Conservation (phyloP, 2,888 invertebrate species). For the Chrysomela aeneicollis region DNA sequence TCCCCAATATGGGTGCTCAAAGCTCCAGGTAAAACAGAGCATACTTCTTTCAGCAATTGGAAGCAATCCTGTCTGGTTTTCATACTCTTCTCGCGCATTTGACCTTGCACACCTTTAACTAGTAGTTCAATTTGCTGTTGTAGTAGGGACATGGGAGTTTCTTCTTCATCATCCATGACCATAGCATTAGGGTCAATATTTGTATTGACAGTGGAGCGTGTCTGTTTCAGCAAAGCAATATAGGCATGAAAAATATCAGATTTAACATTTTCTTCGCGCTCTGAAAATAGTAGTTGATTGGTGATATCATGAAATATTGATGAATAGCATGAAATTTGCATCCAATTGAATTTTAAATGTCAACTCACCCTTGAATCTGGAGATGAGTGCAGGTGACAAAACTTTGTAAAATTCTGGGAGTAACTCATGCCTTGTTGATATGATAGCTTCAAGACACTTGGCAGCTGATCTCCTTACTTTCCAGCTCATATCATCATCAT, state of each 20-base stretch:
- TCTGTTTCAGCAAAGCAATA: conserved; percentile 90
- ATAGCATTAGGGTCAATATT: conserved; percentile 74
- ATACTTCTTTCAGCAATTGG: conserved; percentile 87
- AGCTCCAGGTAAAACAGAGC: conserved; percentile 88
- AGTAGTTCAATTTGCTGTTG: conserved; percentile 75
- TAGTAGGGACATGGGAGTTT: conserved; percentile 71
- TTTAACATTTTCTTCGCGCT: conserved; percentile 98
- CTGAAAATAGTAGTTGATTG: conserved; percentile 61
- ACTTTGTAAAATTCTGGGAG: conserved; percentile 87
- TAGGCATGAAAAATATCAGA: conserved; percentile 98
- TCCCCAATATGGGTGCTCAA: conserved; percentile 77
- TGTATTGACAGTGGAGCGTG: conserved; percentile 74
- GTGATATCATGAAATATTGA: conserved; percentile 2
- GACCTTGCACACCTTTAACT: conserved; percentile 88
- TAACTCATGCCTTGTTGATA: conserved; percentile 90
- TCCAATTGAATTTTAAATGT: not conserved
- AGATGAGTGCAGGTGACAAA: conserved; percentile 90
- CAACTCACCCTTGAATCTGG: conserved; percentile 84
- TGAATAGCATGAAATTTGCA: not conserved
- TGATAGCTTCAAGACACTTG: conserved; percentile 95
- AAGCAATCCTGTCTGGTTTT: conserved; percentile 93
- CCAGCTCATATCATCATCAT: conserved; percentile 99
- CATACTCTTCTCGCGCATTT: conserved; percentile 85
- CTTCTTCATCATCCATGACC: conserved; percentile 65
- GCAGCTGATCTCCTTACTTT: conserved; percentile 96